Evolutionary conservation across 2,888 invertebrate genomes (phyloP).

Genomic region (Mesorhabditis sp.): DNA sequence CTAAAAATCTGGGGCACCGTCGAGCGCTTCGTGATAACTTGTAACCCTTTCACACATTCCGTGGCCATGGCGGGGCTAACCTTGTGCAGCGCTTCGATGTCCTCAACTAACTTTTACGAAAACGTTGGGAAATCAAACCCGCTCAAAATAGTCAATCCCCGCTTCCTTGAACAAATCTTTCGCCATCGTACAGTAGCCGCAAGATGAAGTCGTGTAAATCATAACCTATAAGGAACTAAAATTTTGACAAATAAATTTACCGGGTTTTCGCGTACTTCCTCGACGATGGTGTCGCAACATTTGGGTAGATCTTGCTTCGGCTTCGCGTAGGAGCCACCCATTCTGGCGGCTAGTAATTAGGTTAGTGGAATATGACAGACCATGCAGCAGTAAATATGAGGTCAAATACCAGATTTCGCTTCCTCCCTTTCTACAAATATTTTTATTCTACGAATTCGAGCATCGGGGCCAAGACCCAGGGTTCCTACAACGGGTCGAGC

Average conservation of each 20-base stretch:
- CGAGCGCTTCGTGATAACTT: neutral
- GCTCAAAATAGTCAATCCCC: neutral
- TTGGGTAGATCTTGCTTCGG: neutral
- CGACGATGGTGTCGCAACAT: neutral
- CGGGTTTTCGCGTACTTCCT: neutral
- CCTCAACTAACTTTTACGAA: neutral
- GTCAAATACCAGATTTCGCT: no score
- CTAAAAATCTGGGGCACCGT: conserved; percentile 2
- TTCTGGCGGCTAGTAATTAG: neutral
- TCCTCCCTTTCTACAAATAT: neutral
- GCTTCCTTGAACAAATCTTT: neutral
- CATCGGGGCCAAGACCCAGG: neutral
- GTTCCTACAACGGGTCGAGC: neutral
- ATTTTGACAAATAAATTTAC: neutral
- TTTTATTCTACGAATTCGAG: neutral
- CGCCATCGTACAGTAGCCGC: conserved; percentile 4
- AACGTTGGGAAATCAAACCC: neutral
- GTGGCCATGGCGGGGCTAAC: neutral
- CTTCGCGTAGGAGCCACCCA: neutral
- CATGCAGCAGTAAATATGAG: no score
- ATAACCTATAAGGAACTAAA: neutral
- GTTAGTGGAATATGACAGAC: neutral
- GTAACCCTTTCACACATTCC: neutral
- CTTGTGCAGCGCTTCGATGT: neutral
- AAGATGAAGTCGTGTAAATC: neutral